phyloP scores from a whole-genome alignment of 2,888 invertebrate species.

The Stenurella melanura region DNA sequence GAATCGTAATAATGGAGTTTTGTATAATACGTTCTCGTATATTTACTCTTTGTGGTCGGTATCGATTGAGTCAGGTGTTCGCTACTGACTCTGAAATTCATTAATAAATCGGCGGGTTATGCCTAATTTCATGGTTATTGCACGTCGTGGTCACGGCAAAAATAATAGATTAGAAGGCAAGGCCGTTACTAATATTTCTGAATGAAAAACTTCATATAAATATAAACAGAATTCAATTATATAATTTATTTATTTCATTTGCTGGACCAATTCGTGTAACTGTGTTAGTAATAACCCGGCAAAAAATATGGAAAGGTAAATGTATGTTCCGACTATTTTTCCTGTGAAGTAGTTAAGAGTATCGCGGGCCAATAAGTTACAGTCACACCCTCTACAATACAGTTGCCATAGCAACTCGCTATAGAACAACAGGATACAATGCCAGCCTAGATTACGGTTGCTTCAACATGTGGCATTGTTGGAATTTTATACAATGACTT shows the following conservation, averaged over 20 bases:
- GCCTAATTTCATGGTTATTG: conserved; percentile 30
- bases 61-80: conserved; percentile 23
- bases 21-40: background rate
- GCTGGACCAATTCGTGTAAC: background rate
- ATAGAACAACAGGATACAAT: conserved; percentile 26
- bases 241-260: conserved; percentile 8
- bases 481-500: background rate
- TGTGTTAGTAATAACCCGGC: conserved; percentile 3
- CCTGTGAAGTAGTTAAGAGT: background rate
- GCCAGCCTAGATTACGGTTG: conserved; percentile 12
- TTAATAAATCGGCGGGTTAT: background rate
- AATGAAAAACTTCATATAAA: conserved; percentile 6
- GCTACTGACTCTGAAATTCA: background rate
- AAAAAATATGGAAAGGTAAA: background rate
- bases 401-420: conserved; percentile 29
- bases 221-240: conserved; percentile 4
- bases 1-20: background rate
- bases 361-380: background rate
- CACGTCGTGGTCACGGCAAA: conserved; percentile 48
- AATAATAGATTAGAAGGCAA: conserved; percentile 27
- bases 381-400: conserved; percentile 37
- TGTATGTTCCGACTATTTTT: background rate
- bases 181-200: conserved; percentile 8
- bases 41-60: background rate
- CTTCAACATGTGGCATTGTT: conserved; percentile 33